Percentiles rank a stretch among this genome's conserved stretches.
Conservation (phyloP, 2,113 vertebrate species). For the Phainopepla nitens region DNA sequence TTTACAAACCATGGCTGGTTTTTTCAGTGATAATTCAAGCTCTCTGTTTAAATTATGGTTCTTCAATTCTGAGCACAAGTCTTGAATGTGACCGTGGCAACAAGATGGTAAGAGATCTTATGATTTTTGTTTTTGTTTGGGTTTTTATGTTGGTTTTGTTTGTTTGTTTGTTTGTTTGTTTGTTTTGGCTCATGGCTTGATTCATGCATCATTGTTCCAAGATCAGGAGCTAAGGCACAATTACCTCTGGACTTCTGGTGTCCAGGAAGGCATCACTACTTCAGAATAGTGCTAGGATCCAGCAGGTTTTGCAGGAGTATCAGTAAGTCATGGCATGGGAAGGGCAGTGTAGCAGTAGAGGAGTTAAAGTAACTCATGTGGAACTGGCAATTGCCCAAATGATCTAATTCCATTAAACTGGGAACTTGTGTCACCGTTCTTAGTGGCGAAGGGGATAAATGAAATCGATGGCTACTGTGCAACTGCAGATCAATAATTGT, state of each 20-base stretch:
- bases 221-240: background rate
- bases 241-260: background rate
- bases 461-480: background rate
- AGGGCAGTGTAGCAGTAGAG: background rate
- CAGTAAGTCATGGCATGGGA: background rate
- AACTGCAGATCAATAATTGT: background rate
- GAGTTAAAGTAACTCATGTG: background rate
- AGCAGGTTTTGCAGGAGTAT: background rate
- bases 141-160: no score
- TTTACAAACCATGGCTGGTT: background rate
- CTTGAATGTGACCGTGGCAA: background rate
- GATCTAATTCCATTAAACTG: background rate
- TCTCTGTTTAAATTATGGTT: background rate
- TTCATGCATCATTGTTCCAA: background rate
- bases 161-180: background rate
- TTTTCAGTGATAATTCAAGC: background rate
- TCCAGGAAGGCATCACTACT: background rate
- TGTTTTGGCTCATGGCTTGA: background rate
- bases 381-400: background rate
- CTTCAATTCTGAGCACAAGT: background rate
- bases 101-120: rapidly evolving
- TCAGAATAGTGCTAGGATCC: background rate
- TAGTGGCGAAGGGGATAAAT: background rate
- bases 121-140: background rate
- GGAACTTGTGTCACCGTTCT: background rate